A percentile compares a stretch with the other conserved stretches of the same genome.
Evolutionary conservation across 2,888 invertebrate genomes (phyloP).

Genomic region (Torymus auratus): DNA sequence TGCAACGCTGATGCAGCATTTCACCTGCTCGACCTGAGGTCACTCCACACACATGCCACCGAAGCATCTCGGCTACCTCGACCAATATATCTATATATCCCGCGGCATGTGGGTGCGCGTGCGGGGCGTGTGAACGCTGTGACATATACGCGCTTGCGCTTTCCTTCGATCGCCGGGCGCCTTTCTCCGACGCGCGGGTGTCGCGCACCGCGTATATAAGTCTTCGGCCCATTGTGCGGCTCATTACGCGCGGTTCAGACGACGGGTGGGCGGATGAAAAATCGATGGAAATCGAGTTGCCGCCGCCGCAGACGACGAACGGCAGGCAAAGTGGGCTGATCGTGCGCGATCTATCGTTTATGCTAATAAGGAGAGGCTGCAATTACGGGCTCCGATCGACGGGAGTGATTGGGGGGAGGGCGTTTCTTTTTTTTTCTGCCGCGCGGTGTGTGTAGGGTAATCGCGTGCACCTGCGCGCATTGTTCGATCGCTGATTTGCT

Average conservation of each 20-base stretch:
- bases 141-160: conserved; percentile 74
- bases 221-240: conserved; percentile 38
- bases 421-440: no score
- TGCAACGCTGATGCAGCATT: no score
- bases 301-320: background rate
- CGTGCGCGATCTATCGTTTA: conserved; percentile 32
- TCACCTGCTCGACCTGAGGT: no score
- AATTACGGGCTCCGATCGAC: background rate
- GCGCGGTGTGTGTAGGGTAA: no score
- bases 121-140: conserved; percentile 76
- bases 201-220: conserved; percentile 9
- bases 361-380: conserved; percentile 33
- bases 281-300: background rate
- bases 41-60: no score
- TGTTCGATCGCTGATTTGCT: no score
- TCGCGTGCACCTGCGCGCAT: no score
- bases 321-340: background rate
- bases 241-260: background rate
- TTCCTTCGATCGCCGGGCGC: conserved; percentile 72
- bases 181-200: background rate
- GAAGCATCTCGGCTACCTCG: conserved; percentile 58
- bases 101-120: conserved; percentile 57
- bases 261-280: conserved; percentile 31
- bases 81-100: conserved; percentile 63
- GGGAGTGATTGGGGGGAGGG: background rate